phyloP scores from a whole-genome alignment of 64 coral and sea anemone genomes.

The Pocillopora damicornis region DNA sequence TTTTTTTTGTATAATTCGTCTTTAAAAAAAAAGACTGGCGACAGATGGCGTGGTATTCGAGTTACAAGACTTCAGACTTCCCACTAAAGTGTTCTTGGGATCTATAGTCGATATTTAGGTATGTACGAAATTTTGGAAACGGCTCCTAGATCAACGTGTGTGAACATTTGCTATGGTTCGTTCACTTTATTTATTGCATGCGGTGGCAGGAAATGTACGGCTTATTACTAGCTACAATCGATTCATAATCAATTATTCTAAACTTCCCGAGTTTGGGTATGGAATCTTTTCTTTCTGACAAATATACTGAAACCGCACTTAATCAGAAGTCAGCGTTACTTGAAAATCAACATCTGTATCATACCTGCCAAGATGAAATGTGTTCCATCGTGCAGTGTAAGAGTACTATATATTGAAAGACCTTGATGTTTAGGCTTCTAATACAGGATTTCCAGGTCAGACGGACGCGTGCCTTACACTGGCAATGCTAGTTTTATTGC shows the following conservation, averaged over 20 bases:
- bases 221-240: background rate
- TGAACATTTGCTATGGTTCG: background rate
- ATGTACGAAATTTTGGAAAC: conserved; percentile 1
- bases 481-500: no score
- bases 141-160: background rate
- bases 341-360: conserved; percentile 6
- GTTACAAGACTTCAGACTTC: background rate
- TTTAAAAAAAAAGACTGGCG: background rate
- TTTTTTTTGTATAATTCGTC: background rate
- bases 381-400: background rate
- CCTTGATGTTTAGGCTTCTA: background rate
- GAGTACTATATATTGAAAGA: background rate
- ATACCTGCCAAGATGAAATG: background rate
- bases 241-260: conserved; percentile 28
- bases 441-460: background rate
- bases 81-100: background rate
- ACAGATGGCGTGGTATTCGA: conserved; percentile 12
- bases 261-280: conserved; percentile 14
- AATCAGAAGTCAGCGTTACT: background rate
- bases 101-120: background rate
- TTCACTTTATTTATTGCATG: background rate
- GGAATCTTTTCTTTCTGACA: conserved; percentile 11
- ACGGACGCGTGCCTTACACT: no score
- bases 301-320: conserved; percentile 28
- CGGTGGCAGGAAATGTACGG: conserved; percentile 13